Evolutionary conservation across 2,113 vertebrate genomes (phyloP).

Genomic region (Takifugu flavidus): DNA sequence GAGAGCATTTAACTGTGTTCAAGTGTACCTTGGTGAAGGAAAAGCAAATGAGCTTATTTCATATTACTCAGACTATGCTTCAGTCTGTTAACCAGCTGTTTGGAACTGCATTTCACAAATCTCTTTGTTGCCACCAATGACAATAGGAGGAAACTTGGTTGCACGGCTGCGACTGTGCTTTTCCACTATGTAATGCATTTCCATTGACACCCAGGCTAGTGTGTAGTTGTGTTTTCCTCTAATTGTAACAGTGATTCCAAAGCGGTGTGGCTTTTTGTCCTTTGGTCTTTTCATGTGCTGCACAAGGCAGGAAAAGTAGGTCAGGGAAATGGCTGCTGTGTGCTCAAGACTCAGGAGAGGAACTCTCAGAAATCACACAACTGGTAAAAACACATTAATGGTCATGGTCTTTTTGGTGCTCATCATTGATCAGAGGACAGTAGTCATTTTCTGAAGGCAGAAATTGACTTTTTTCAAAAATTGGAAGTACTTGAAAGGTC

Average conservation of each 20-base stretch:
- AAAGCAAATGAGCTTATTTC: constrained; percentile 9
- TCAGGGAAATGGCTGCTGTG: constrained; percentile 65
- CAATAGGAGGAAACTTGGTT: constrained; percentile 55
- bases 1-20: too few relatives aligned
- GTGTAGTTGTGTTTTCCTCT: constrained; percentile 70
- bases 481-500: too few relatives aligned
- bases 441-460: constrained; percentile 22
- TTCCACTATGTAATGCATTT: constrained; percentile 62
- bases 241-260: constrained; percentile 68
- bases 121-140: constrained; percentile 34
- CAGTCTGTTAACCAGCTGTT: background rate
- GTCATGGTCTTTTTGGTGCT: constrained; percentile 20
- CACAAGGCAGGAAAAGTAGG: constrained; percentile 63
- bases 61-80: background rate
- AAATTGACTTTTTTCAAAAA: background rate
- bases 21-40: too few relatives aligned
- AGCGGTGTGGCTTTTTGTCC: constrained; percentile 68
- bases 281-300: constrained; percentile 69
- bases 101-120: constrained; percentile 41
- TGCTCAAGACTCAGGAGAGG: constrained; percentile 40
- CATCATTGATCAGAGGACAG: constrained; percentile 16
- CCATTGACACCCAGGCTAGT: constrained; percentile 59
- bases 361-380: constrained; percentile 22
- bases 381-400: constrained; percentile 20
- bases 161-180: constrained; percentile 18